These are phyloP conservation scores for Trachythela sp. DNA, from an alignment of 64 coral and sea anemone species.

Conservation along the genomic window DNA sequence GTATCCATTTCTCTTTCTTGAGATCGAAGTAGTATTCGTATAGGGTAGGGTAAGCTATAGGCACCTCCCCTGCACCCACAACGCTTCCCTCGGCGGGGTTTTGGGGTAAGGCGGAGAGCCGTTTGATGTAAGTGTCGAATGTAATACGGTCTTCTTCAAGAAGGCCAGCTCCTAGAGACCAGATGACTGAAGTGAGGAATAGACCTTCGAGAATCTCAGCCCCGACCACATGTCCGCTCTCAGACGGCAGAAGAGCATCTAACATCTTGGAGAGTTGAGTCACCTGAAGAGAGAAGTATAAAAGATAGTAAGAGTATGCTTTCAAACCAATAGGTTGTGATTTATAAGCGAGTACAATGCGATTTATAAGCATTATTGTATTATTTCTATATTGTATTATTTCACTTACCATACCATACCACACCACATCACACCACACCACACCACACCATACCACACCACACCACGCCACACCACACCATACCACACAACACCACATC, in stretches of 20 bases:
- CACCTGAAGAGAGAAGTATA: slow-evolving; percentile 48
- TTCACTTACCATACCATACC: background rate
- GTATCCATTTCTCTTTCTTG: slow-evolving; percentile 78
- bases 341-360: no score
- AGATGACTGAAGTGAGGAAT: slow-evolving; percentile 75
- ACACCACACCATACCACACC: background rate
- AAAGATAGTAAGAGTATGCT: no score
- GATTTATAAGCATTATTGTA: background rate
- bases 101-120: slow-evolving; percentile 69
- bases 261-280: slow-evolving; percentile 92
- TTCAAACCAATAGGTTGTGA: no score
- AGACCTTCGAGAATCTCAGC: slow-evolving; percentile 79
- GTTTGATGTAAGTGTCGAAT: slow-evolving; percentile 79
- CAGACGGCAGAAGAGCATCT: slow-evolving; percentile 73
- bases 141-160: slow-evolving; percentile 76
- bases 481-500: no score
- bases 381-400: no score
- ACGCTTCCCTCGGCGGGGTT: slow-evolving; percentile 80
- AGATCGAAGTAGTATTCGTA: slow-evolving; percentile 94
- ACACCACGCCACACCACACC: no score
- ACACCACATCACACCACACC: background rate
- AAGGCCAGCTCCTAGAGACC: slow-evolving; percentile 79
- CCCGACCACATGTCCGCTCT: slow-evolving; percentile 62
- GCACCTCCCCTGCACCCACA: slow-evolving; percentile 90
- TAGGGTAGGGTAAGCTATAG: slow-evolving; percentile 65